These are phyloP conservation scores for Lindbergichthys nudifrons DNA, from an alignment of 2,797 vertebrate species.

Conservation along the genomic window DNA sequence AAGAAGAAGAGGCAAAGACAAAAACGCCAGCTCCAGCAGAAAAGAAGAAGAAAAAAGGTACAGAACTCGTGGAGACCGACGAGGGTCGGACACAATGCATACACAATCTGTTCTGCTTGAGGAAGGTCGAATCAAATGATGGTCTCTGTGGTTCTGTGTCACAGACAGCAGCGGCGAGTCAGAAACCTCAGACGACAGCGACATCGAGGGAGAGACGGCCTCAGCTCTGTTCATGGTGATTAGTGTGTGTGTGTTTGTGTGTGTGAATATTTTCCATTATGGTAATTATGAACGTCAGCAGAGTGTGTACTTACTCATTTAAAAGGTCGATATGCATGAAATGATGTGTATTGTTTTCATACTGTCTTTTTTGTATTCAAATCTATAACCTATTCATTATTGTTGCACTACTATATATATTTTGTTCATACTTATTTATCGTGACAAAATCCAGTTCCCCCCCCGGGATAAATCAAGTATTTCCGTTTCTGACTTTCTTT, in stretches of 20 bases:
- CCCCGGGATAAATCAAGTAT: too few relatives aligned
- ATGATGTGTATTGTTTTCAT: neutral
- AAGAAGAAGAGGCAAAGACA: slow-evolving; percentile 89
- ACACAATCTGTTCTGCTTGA: neutral
- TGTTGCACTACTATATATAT: too few relatives aligned
- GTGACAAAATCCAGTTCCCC: too few relatives aligned
- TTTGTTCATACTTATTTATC: too few relatives aligned
- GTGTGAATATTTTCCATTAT: neutral
- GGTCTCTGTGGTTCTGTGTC: slow-evolving; percentile 19
- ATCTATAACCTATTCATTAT: neutral
- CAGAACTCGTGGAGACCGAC: accelerated
- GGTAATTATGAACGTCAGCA: neutral
- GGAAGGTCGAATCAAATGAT: too few relatives aligned
- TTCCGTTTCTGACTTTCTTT: neutral
- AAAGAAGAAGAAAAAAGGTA: slow-evolving; percentile 89
- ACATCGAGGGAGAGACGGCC: slow-evolving; percentile 91
- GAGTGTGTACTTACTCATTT: neutral
- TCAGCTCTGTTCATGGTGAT: slow-evolving; percentile 93
- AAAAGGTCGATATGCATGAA: neutral
- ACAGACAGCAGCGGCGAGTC: slow-evolving; percentile 94
- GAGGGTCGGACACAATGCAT: neutral
- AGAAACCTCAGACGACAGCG: slow-evolving; percentile 92
- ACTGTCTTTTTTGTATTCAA: neutral
- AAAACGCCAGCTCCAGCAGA: slow-evolving; percentile 87
- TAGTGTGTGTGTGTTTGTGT: slow-evolving; percentile 28